These are phyloP conservation scores for Thysanoteuthis rhombus DNA, from an alignment of 2,888 invertebrate genomes.

Conservation along the genomic window DNA sequence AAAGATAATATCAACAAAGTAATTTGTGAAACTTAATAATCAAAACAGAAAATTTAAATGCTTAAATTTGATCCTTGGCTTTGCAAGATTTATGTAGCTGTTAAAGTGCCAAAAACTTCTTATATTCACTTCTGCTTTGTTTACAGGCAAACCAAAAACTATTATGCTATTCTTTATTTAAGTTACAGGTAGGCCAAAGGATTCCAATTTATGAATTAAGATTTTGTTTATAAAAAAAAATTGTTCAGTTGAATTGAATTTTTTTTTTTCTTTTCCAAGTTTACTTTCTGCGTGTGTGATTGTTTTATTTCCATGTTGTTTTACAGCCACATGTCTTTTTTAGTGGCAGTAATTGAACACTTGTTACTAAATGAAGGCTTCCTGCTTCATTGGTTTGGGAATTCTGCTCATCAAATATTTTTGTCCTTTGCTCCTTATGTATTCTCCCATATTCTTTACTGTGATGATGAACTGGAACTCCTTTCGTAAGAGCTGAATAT, in stretches of 20 bases:
- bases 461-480: neutral
- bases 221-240: too few relatives aligned
- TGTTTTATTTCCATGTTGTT: too few relatives aligned
- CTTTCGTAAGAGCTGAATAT: neutral
- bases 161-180: neutral
- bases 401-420: neutral
- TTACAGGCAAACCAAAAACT: neutral
- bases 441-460: neutral
- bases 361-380: neutral
- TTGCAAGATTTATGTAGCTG: neutral
- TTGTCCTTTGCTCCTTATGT: neutral
- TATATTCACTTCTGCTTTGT: neutral
- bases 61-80: too few relatives aligned
- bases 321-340: neutral
- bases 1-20: too few relatives aligned
- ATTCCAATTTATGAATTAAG: too few relatives aligned
- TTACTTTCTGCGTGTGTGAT: too few relatives aligned
- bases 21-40: too few relatives aligned
- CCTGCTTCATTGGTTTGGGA: neutral
- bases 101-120: neutral
- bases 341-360: neutral
- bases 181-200: neutral
- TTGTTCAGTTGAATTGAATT: neutral
- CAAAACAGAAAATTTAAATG: too few relatives aligned
- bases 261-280: neutral